Base-by-base conservation (phyloP, 2,888 invertebrate genomes). In the Archips xylosteana region DNA sequence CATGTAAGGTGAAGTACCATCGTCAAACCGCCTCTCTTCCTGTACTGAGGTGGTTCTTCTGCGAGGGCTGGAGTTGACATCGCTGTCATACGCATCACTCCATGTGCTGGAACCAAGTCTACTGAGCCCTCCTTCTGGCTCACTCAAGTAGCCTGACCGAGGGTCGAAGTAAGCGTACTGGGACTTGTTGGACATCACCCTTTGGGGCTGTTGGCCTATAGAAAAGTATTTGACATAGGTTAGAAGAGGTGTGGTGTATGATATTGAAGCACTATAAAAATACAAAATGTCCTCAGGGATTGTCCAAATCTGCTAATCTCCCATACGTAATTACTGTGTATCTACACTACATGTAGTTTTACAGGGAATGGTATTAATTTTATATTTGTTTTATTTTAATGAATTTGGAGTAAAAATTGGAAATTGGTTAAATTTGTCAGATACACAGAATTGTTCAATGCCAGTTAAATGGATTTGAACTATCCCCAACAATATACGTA, bases 101-200 rank as follows among this genome's bases (percentile, higher is more conserved):
- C 92, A 92, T 2, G 91, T 87, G 73, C 90, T 88, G 0, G 87
- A 81, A 2, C 89, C 87, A 1, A 89, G 82, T 59, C 92, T 80
- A 57, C 89, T 86, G 12, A 89, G 82, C 2, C 93, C 93, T 0
- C 94, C 94, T 72, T 95, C 95, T 0, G 95, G 95, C 77, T 95
- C 95, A 76, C 94, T 94, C 39, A 94, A 84, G 83, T 95, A 95
- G 0, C 95, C 95, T 0, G 94, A 94, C 0, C 94, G 91, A 0
- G 94, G 94, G 80, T 95, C 94, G 82, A 95, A 94, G 85, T 95
- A 95, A 0, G 94, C 94, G 82, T 94, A 95, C 78, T 95, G 95
- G 0, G 93, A 93, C 78, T 90, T 90, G 83, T 91, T 92, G 76
- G 88, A 80, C 6, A 74, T 61, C 5, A 88, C 87, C 9, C 93